These are phyloP conservation scores for Darevskia nairensis DNA, from an alignment of 2,797 vertebrate genomes.

Conservation along the genomic window DNA sequence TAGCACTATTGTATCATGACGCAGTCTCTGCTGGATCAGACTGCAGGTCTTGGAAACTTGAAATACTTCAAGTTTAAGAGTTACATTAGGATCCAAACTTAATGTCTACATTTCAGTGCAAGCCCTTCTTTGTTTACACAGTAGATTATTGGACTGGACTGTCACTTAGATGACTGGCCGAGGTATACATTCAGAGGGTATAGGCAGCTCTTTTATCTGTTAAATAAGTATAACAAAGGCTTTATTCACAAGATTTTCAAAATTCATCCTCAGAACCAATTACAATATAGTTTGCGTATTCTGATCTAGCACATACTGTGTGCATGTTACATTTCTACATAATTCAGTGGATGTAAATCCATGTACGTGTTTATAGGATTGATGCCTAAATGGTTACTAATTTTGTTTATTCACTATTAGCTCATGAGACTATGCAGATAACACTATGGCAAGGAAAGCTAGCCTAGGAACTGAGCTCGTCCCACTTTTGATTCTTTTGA, in stretches of 20 bases:
- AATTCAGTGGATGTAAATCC: background rate
- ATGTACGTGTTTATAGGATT: background rate
- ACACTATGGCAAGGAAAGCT: constrained; percentile 40
- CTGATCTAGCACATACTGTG: background rate
- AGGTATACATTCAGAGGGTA: background rate
- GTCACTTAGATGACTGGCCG: background rate
- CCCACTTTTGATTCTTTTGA: constrained; percentile 25
- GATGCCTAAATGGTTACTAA: background rate
- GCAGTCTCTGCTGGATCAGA: background rate
- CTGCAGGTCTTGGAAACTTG: background rate
- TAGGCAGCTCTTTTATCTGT: background rate
- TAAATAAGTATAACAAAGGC: background rate
- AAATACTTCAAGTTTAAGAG: background rate
- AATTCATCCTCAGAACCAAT: background rate
- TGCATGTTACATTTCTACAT: background rate
- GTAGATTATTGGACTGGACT: background rate
- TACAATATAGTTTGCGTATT: background rate
- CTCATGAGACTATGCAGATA: constrained; percentile 36
- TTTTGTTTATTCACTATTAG: constrained; percentile 18
- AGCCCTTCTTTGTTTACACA: background rate
- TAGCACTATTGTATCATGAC: background rate
- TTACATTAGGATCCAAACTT: background rate
- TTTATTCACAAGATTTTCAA: background rate
- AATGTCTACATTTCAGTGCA: background rate
- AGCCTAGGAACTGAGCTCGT: constrained; percentile 38